These are phyloP conservation scores for Megaceryle torquata DNA, from an alignment of 2,113 vertebrate genomes.

Conservation along the genomic window DNA sequence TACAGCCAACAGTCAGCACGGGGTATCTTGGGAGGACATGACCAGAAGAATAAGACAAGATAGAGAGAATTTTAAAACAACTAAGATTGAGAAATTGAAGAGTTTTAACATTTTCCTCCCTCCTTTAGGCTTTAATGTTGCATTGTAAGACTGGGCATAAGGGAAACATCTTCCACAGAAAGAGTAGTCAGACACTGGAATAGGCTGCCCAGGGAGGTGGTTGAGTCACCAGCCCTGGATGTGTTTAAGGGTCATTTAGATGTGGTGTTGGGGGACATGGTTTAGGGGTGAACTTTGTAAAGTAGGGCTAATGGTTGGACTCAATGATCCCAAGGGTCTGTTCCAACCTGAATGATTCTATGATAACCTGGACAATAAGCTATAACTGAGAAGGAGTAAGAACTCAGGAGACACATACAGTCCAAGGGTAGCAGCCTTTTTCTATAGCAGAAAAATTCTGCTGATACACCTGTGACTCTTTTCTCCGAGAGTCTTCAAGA, in stretches of 20 bases:
- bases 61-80: not conserved
- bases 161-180: too few relatives aligned
- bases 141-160: not conserved
- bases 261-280: too few relatives aligned
- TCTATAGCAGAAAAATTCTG: not conserved
- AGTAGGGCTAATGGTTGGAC: too few relatives aligned
- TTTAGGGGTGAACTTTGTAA: too few relatives aligned
- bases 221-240: too few relatives aligned
- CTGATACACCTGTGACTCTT: not conserved
- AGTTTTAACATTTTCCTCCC: not conserved
- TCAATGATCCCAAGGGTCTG: too few relatives aligned
- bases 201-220: too few relatives aligned
- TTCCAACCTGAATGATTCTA: too few relatives aligned
- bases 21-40: not conserved
- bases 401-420: not conserved
- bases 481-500: not conserved
- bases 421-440: not conserved
- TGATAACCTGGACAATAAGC: not conserved
- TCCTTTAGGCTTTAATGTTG: not conserved
- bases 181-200: too few relatives aligned
- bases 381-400: not conserved
- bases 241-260: too few relatives aligned
- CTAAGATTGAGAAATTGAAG: not conserved
- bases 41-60: not conserved
- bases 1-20: not conserved